Evolutionary conservation across 1,140 invertebrate species (phyloP).

Genomic region (Orius insidiosus): DNA sequence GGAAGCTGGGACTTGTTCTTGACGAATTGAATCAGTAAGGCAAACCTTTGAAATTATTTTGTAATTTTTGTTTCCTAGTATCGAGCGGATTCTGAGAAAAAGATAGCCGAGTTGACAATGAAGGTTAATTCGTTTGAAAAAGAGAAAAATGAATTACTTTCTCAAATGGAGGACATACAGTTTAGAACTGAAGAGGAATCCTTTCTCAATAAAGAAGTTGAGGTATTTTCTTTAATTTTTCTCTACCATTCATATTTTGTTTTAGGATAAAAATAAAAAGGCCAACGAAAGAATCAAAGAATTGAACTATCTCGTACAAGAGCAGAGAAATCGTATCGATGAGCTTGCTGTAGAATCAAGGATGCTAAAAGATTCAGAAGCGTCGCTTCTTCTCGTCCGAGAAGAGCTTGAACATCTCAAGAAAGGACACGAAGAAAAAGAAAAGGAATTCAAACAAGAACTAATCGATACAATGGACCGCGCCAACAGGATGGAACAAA

Average conservation of each 20-base stretch:
- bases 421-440: conserved; percentile 2
- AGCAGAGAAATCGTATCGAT: conserved; percentile 30
- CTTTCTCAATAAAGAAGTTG: conserved; percentile 31
- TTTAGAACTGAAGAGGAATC: conserved; percentile 83
- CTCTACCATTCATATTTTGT: conserved; percentile 9
- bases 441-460: conserved; percentile 14
- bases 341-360: conserved; percentile 32
- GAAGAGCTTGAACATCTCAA: conserved; percentile 20
- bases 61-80: conserved; percentile 27
- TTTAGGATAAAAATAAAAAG: conserved; percentile 29
- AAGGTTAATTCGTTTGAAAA: conserved; percentile 35
- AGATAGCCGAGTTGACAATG: conserved; percentile 24
- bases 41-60: conserved; percentile 3
- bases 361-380: conserved; percentile 36
- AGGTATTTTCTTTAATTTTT: conserved; percentile 1
- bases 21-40: conserved; percentile 27
- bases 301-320: conserved; percentile 30
- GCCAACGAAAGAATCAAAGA: conserved; percentile 33
- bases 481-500: conserved; percentile 11
- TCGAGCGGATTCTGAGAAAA: conserved; percentile 35
- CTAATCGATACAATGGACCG: conserved; percentile 12
- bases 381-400: conserved; percentile 22
- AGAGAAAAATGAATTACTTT: conserved; percentile 44
- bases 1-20: conserved; percentile 28
- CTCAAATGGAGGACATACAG: conserved; percentile 73